Percentiles rank a stretch among this genome's conserved stretches.
These are phyloP conservation scores for Perca schrenkii DNA, from an alignment of 2,113 vertebrate genomes.

Conservation along the genomic window DNA sequence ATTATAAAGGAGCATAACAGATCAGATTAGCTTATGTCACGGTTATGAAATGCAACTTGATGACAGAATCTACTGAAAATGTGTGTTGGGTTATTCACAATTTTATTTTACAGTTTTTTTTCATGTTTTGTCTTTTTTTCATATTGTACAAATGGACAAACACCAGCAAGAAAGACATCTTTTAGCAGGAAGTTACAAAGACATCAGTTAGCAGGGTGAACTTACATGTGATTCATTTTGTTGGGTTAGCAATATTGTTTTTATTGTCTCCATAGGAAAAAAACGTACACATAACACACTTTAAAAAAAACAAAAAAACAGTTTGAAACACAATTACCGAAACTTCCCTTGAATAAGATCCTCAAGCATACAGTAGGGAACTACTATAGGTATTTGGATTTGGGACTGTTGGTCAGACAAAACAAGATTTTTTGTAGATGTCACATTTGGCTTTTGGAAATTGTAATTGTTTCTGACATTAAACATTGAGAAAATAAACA, in stretches of 20 bases:
- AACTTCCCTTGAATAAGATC: neutral
- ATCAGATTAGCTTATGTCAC: neutral
- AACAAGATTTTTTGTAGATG: neutral
- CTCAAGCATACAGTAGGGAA: no score
- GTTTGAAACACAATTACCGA: neutral
- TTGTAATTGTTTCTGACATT: neutral
- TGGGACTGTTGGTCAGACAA: no score
- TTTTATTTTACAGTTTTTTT: neutral
- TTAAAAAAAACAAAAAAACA: neutral
- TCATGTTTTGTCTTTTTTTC: neutral
- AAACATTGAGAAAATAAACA: neutral
- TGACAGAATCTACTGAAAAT: neutral
- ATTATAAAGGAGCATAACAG: neutral
- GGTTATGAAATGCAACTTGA: neutral
- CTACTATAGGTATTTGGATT: no score
- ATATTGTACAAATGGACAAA: neutral
- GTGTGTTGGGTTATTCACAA: neutral
- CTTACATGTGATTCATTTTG: neutral
- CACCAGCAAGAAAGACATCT: no score
- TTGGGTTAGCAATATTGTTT: neutral
- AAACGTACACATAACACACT: neutral
- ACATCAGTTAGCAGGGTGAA: neutral
- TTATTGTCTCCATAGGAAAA: neutral
- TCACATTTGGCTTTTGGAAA: neutral
- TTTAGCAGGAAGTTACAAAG: neutral